Evolutionary conservation across 2,113 vertebrate genomes (phyloP).

Genomic region (Crotalus horridus): DNA sequence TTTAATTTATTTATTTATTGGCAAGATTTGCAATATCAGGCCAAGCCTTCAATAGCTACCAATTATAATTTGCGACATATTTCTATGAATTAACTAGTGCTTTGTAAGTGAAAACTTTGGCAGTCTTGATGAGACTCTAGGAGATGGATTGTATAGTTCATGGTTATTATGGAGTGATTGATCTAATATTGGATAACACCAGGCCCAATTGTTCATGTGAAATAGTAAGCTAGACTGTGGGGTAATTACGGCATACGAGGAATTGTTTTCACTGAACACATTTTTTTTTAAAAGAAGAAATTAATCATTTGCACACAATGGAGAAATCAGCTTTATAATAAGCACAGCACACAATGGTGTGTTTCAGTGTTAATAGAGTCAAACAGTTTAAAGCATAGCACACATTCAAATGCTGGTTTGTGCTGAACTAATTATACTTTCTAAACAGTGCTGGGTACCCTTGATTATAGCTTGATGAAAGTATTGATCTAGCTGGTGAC

Average conservation of each 20-base stretch:
- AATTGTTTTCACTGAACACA: slow-evolving; percentile 60
- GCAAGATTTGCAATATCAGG: neutral
- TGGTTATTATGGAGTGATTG: slow-evolving; percentile 26
- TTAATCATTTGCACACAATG: slow-evolving; percentile 67
- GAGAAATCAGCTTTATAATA: slow-evolving; percentile 66
- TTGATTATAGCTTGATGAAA: slow-evolving; percentile 62
- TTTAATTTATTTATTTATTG: neutral
- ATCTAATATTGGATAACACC: slow-evolving; percentile 37
- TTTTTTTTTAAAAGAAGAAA: slow-evolving; percentile 62
- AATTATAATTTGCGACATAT: slow-evolving; percentile 39
- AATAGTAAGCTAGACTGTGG: slow-evolving; percentile 63
- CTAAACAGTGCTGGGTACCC: slow-evolving; percentile 60
- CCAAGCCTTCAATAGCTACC: slow-evolving; percentile 51
- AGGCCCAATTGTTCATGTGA: slow-evolving; percentile 46
- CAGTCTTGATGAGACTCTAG: neutral
- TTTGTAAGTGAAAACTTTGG: neutral
- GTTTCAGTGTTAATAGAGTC: slow-evolving; percentile 70
- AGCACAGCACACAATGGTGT: slow-evolving; percentile 66
- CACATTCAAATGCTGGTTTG: slow-evolving; percentile 66
- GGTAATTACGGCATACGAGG: slow-evolving; percentile 67
- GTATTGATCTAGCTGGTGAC: slow-evolving; percentile 61
- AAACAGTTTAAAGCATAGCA: slow-evolving; percentile 63
- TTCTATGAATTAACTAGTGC: neutral
- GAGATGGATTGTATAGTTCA: neutral
- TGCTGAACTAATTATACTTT: slow-evolving; percentile 63